Evolutionary conservation across 2,888 invertebrate genomes (phyloP).

Genomic region (Nephrotoma guestfalica): DNA sequence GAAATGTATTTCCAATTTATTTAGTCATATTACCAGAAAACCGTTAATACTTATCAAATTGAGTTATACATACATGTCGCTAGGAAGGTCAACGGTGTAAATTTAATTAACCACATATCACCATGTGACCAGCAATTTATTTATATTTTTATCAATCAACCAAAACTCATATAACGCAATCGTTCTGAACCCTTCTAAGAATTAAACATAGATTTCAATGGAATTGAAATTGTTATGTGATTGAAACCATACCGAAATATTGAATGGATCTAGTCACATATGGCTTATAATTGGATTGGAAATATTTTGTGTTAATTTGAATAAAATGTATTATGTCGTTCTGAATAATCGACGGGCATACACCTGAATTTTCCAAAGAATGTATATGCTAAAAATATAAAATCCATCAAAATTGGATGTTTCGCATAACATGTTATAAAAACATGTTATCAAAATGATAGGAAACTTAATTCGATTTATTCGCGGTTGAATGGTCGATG

Average conservation of each 20-base stretch:
- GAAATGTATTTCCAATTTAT: too few species aligned
- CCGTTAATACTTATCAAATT: too few species aligned
- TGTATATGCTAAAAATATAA: background rate
- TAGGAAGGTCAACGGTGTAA: too few species aligned
- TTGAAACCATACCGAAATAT: background rate
- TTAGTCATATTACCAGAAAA: too few species aligned
- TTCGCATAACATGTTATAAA: background rate
- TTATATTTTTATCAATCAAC: too few species aligned
- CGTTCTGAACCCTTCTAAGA: background rate
- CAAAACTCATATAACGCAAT: background rate
- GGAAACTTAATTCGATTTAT: background rate
- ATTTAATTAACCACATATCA: too few species aligned
- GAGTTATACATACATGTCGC: too few species aligned
- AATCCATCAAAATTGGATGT: background rate
- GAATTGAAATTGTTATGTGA: background rate
- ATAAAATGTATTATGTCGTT: background rate
- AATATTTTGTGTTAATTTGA: background rate
- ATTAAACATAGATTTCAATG: background rate
- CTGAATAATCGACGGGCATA: background rate
- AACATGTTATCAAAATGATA: background rate
- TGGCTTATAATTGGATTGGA: background rate
- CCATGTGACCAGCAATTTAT: too few species aligned
- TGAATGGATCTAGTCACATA: background rate
- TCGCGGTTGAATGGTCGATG: background rate
- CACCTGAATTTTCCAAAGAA: background rate